A percentile compares a stretch with the other conserved stretches of the same genome.
These are phyloP conservation scores for Chalcosyrphus nemorum DNA, from an alignment of 2,888 invertebrate genomes.

Conservation along the genomic window DNA sequence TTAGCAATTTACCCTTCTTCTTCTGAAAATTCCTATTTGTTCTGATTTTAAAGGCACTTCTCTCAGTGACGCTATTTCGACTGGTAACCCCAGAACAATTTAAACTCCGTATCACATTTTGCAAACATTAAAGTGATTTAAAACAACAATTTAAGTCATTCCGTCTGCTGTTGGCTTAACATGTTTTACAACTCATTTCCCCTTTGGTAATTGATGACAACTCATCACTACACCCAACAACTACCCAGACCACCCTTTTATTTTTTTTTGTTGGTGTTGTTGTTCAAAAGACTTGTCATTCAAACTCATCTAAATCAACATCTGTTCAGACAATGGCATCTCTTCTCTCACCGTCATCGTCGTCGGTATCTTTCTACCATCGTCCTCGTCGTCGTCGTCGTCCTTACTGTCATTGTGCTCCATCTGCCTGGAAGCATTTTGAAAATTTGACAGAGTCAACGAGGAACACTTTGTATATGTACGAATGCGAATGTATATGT, in stretches of 20 bases:
- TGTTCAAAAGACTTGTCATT: conserved; percentile 56
- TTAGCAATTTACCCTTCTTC: neutral
- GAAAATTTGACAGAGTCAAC: conserved; percentile 57
- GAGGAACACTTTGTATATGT: conserved; percentile 14
- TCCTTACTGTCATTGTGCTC: neutral
- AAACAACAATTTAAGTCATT: conserved; percentile 47
- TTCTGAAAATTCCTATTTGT: neutral
- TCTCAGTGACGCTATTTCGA: neutral
- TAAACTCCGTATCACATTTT: conserved; percentile 24
- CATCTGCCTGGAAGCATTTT: conserved; percentile 35
- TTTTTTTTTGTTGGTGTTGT: too few species aligned
- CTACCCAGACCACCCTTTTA: conserved; percentile 33
- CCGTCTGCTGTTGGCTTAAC: neutral
- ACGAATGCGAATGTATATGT: too few species aligned
- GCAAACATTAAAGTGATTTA: conserved; percentile 58
- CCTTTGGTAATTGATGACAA: conserved; percentile 60
- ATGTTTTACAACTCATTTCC: conserved; percentile 60
- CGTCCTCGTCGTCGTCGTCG: too few species aligned
- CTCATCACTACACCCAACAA: conserved; percentile 11
- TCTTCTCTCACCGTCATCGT: conserved; percentile 23
- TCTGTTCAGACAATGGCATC: conserved; percentile 62
- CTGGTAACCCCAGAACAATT: conserved; percentile 8
- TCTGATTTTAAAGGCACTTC: neutral
- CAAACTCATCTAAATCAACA: conserved; percentile 64
- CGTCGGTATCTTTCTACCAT: neutral